Evolutionary conservation across 2,113 vertebrate species (phyloP), one percentile per base, ranked within the genome.

Genomic region (Anolis sagrei): DNA sequence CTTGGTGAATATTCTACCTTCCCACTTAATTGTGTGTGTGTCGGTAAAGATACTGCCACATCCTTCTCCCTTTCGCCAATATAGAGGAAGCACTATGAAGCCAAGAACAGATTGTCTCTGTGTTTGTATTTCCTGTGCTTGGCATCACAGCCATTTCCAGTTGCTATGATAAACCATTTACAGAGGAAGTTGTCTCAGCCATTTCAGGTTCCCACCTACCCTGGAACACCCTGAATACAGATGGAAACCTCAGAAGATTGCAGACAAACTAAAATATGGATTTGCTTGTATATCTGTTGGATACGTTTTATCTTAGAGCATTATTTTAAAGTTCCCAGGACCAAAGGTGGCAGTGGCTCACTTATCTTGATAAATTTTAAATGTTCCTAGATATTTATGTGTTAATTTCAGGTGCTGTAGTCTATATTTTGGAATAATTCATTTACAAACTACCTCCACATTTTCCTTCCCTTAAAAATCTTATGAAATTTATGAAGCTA

Each of bases 61-160:
- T 72, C 77, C 54, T 10, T 70, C 27, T 79, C 9, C 27, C 34
- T 86, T 80, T 81, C 70, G 34, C 32, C 62, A 49, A 51, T 19
- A 29, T 34, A 86, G 54, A 80, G 69, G 84, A 86, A 86, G 34
- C 70, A 34, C 77, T 75, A 39, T 86, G 70, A 75, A 80, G 69
- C 78, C 51, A 51, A 70, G 78, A 81, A 86, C 58, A 36, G 32
- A 29, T 64, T 66, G 78, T 66, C 44, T 85, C 84, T 70, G 29
- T 66, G 39, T 49, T 74, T 66, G 27, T 49, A 58, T 81, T 80
- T 86, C 78, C 78, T 86, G 77, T 64, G 39, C 44, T 80, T 86
- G 54, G n/a, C 36, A 19, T 49, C 68, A 27, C 54, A 75, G 58
- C n/a, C 69, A 36, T 81, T 81, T 86, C 84, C 77, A 86, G 77